Evolutionary conservation across 2,113 vertebrate species (phyloP), one percentile per base, ranked within the genome.

Genomic region (Turdus rufiventris): DNA sequence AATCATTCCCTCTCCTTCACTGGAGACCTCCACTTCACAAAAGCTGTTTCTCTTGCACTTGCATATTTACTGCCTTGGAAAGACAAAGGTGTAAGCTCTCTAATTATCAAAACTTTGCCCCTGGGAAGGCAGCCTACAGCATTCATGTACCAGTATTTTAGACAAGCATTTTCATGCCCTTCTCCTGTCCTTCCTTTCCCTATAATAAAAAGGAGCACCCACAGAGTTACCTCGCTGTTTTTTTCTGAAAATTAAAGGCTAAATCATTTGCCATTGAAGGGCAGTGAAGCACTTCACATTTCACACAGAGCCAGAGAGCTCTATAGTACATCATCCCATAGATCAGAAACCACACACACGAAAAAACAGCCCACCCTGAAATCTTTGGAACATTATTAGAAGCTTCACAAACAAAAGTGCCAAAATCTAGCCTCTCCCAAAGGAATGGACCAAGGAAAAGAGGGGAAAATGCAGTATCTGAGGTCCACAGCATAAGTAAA

Each of bases 151-250:
- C 77, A 20, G 18, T 74, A 63, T 85, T 82, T 82, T 10, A 94
- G 71, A 76, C 84, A 94, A 89, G 89, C 9, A 83, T 61, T 87
- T 89, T 94, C 91, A 82, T 79, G 95, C 24, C 56, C 21, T 70
- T 79, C 40, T 70, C 43, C 43, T 62, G 17, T 40, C 17, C 15
- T 89, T 29, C 31, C 10, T 85, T 58, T 25, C n/a, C 42, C 7
- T 54, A 3, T 26, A 19, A 17, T 45, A 83, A 90, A 26, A 58
- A 80, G 38, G 63, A 42, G 17, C 8, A 72, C 19, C 12, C 23
- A 45, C 7, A 75, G 10, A 56, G 29, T 72, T 68, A 78, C 29
- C 31, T 68, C 2, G 1, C 12, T n/a, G 28, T 18, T 76, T 83
- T 79, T 50, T 33, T 28, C 45, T 12, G 10, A 61, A 58, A 16